Base-by-base conservation (phyloP, 2,797 vertebrate species). In the Sternarchorhynchus goeldii region DNA sequence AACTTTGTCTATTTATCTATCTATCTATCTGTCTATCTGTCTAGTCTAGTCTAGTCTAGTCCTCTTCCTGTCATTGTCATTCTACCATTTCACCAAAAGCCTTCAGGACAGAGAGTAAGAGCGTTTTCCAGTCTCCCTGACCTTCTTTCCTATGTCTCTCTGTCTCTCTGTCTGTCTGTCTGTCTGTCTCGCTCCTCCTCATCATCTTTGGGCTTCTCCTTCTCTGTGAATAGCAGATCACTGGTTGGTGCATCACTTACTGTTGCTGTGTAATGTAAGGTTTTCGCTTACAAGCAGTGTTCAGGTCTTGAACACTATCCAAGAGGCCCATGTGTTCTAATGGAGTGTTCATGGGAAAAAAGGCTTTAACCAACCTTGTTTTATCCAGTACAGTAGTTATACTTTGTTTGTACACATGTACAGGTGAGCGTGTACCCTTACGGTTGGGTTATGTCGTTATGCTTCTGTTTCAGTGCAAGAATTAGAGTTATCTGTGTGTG, bases 161-260 rank as follows among this genome's bases (percentile, higher is more conserved):
- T 73, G 18, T 36, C 17, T 41, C 39, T 64, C 12, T 64, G 29
- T 55, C 31, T 55, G 65, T 36, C 67, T 63, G 36, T 32, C 76
- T 25, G 56, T 25, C 41, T 63, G 39, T 21, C 59, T 31, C 2
- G n/a, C 14, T 34, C 76, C 14, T 0, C 32, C 34, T 31, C 1
- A 1, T 8, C 58, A 29, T 45, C 32, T 58, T 55, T 77, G 60
- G 45, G 45, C 45, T 50, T 10, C 45, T 50, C 10, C 45, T 50
- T 50, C 45, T 50, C 45, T 50, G 45, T 50, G 45, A 50, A 50
- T 50, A 50, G 45, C 45, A 50, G 45, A 50, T 50, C 45, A 50
- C 45, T 50, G 45, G 45, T 14, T 12, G 45, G 45, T 14, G 45
- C 45, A 50, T 50, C 45, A 14, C 10, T 14, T 12, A 50, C 8